Percentiles rank a stretch among this genome's conserved stretches.
These are phyloP conservation scores for Melanargia galathea DNA, from an alignment of 2,888 invertebrate genomes.

Conservation along the genomic window DNA sequence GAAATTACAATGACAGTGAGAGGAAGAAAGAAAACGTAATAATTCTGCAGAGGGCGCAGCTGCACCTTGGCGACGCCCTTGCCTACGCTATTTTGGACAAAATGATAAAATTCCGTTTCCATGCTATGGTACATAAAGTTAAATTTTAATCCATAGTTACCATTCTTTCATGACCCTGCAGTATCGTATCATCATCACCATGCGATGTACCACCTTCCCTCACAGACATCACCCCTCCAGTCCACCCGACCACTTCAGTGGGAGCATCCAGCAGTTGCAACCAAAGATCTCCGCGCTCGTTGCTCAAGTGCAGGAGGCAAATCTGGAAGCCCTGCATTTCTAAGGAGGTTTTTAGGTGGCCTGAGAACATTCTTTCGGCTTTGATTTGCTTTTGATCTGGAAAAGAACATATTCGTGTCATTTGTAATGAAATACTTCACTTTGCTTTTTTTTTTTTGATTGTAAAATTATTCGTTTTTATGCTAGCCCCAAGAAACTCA, in stretches of 20 bases:
- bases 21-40: too few relatives aligned
- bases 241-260: slow-evolving; percentile 83
- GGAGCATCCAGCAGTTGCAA: slow-evolving; percentile 80
- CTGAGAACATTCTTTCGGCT: slow-evolving; percentile 80
- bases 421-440: too few relatives aligned
- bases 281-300: slow-evolving; percentile 70
- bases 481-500: neutral
- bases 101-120: neutral
- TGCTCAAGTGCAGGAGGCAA: slow-evolving; percentile 83
- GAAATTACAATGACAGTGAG: too few relatives aligned
- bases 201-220: slow-evolving; percentile 45
- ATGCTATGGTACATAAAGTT: neutral
- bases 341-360: slow-evolving; percentile 87
- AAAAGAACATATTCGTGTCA: too few relatives aligned
- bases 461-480: slow-evolving; percentile 18
- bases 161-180: slow-evolving; percentile 56
- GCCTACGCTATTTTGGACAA: too few relatives aligned
- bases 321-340: slow-evolving; percentile 91
- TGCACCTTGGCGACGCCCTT: too few relatives aligned
- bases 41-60: too few relatives aligned
- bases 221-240: slow-evolving; percentile 64
- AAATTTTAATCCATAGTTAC: slow-evolving; percentile 46
- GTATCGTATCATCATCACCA: slow-evolving; percentile 58
- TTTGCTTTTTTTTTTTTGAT: neutral
- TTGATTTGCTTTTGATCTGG: slow-evolving; percentile 70